Conservation (phyloP, 2,113 vertebrate species). For the Myotis brandtii region DNA sequence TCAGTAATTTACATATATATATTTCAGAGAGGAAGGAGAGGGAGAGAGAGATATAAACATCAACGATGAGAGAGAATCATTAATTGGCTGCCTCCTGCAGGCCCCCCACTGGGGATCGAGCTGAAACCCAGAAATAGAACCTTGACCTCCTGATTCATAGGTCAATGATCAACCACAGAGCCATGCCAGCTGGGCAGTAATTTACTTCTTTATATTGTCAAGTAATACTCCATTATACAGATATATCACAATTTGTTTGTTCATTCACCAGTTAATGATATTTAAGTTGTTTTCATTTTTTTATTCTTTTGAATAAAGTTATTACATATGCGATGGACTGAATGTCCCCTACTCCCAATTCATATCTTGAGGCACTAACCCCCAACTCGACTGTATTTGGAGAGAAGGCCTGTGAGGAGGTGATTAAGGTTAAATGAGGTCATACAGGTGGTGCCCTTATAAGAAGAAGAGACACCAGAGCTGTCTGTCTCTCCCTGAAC, state of each 20-base stretch:
- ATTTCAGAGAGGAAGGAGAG: no score
- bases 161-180: no score
- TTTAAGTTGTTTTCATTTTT: background rate
- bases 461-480: background rate
- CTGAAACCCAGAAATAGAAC: no score
- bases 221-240: background rate
- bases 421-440: background rate
- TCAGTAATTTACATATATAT: background rate
- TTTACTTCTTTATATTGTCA: background rate
- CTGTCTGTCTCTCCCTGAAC: background rate
- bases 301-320: background rate
- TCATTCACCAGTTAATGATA: background rate
- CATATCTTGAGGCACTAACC: background rate
- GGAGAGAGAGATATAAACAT: no score
- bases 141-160: no score
- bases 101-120: no score
- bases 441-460: background rate
- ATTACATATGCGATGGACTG: background rate
- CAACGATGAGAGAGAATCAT: no score
- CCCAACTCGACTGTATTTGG: background rate
- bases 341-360: background rate
- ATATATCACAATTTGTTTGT: background rate
- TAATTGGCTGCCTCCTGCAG: no score
- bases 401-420: background rate
- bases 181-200: background rate